phyloP scores from a whole-genome alignment of 1,140 invertebrate genomes.

The Diorhabda elongata region DNA sequence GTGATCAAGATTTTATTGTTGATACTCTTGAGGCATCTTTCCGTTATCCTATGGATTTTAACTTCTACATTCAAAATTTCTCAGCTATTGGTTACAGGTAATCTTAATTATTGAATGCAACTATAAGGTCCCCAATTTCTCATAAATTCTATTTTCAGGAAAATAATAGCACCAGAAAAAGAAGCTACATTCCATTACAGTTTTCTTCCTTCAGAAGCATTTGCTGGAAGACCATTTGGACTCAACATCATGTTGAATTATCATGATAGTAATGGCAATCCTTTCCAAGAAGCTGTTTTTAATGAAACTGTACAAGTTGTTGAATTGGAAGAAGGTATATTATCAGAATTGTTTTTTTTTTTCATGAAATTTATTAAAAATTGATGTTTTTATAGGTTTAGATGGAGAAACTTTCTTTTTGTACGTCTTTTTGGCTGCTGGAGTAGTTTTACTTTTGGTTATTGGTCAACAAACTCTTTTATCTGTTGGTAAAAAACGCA shows the following conservation, averaged over 20 bases:
- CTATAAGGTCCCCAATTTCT: conserved; percentile 62
- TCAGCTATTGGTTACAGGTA: conserved; percentile 58
- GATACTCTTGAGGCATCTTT: conserved; percentile 95
- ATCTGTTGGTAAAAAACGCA: conserved; percentile 66
- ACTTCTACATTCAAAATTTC: conserved; percentile 92
- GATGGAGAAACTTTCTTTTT: conserved; percentile 98
- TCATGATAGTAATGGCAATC: conserved; percentile 68
- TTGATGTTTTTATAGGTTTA: conserved; percentile 53
- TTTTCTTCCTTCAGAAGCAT: conserved; percentile 91
- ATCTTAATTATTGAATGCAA: conserved; percentile 10
- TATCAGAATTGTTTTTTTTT: background rate
- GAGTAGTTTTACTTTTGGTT: conserved; percentile 81
- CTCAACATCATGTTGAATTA: conserved; percentile 92
- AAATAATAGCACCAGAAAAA: conserved; percentile 79
- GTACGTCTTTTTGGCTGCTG: conserved; percentile 89
- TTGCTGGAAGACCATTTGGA: conserved; percentile 93
- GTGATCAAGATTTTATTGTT: conserved; percentile 82
- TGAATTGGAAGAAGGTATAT: conserved; percentile 84
- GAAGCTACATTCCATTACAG: conserved; percentile 94
- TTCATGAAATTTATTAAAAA: background rate
- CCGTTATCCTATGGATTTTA: conserved; percentile 97
- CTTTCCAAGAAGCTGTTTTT: conserved; percentile 83
- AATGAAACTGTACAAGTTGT: conserved; percentile 98
- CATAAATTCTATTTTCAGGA: conserved; percentile 72
- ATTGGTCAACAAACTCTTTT: conserved; percentile 86